A percentile compares a stretch with the other conserved stretches of the same genome.
Evolutionary conservation across 2,888 invertebrate species (phyloP).

Genomic region (Melieria omissa): DNA sequence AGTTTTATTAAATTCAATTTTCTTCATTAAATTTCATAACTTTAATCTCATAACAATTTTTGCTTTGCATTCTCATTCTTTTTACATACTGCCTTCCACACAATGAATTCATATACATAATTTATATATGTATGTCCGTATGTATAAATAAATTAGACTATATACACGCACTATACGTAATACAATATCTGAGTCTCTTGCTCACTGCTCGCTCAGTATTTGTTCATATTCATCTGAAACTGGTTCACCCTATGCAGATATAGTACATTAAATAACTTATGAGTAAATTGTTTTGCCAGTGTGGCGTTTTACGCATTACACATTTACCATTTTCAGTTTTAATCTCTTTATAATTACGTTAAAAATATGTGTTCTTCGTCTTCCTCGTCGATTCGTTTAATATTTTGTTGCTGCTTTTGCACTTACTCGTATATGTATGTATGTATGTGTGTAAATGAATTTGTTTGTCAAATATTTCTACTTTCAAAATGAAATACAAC

Average conservation of each 20-base stretch:
- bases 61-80: neutral
- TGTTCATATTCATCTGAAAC: no score
- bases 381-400: conserved; percentile 19
- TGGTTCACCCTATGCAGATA: no score
- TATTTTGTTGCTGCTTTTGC: neutral
- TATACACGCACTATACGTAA: conserved; percentile 15
- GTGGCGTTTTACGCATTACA: no score
- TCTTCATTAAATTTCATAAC: neutral
- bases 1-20: conserved; percentile 2
- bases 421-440: conserved; percentile 24
- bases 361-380: conserved; percentile 10
- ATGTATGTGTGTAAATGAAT: conserved; percentile 26
- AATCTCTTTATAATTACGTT: neutral
- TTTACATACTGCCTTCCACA: neutral
- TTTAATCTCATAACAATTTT: neutral
- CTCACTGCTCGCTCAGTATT: no score
- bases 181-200: neutral
- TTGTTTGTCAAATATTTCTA: conserved; percentile 22
- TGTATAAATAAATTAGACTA: conserved; percentile 13
- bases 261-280: no score
- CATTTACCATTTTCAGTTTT: no score
- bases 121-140: neutral
- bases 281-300: no score
- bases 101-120: neutral
- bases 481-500: conserved; percentile 45